Evolutionary conservation across 2,797 vertebrate genomes (phyloP).

Genomic region (Rhabdophis nuchalis): DNA sequence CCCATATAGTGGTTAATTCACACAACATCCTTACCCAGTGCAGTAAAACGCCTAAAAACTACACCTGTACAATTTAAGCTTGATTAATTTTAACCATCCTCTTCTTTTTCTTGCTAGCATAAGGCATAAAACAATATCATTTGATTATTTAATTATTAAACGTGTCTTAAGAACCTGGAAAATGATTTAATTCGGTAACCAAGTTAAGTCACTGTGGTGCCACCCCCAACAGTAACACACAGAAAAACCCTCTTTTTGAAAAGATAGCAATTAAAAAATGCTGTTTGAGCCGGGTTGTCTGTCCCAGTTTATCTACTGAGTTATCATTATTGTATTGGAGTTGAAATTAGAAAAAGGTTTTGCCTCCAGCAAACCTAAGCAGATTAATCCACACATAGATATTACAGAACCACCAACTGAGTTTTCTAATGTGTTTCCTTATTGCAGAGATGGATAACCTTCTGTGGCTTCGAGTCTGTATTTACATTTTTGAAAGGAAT

Average conservation of each 20-base stretch:
- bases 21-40: neutral
- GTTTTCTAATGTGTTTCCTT: neutral
- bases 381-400: neutral
- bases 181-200: neutral
- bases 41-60: neutral
- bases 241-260: neutral
- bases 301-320: neutral
- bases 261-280: neutral
- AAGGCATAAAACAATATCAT: neutral
- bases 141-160: neutral
- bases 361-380: neutral
- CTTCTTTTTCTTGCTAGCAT: neutral
- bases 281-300: neutral
- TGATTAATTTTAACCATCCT: neutral
- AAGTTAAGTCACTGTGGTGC: neutral
- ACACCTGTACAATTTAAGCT: neutral
- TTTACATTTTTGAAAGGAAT: neutral
- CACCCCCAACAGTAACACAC: neutral
- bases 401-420: neutral
- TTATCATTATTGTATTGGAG: neutral
- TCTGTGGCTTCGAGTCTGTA: neutral
- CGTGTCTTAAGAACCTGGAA: neutral
- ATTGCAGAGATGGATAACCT: neutral
- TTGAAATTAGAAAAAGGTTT: neutral
- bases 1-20: neutral